Base-by-base conservation (phyloP, 2,797 vertebrate species). In the Gymnodraco acuticeps region DNA sequence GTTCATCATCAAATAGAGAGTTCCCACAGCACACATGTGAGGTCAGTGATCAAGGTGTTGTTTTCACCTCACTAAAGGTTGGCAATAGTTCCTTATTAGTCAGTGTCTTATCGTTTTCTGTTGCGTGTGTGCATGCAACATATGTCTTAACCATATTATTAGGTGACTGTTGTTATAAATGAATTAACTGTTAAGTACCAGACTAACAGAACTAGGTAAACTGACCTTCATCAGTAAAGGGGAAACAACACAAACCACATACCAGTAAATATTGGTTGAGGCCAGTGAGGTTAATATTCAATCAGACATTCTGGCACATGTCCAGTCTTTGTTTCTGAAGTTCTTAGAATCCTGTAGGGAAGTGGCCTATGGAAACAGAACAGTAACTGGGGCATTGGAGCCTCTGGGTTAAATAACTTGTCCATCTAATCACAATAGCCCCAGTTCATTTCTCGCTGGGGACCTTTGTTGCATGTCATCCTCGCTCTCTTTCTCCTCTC, bases 261-360 rank as follows among this genome's bases (percentile, higher is more conserved):
- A 48, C 65, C 50, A 43, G 81, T 64, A 84, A 87, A 85, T 64
- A 79, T 31, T 85, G 47, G 60, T 53, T 41, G 38, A 73, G 63
- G 43, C 60, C 58, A 56, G 43, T n/a, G 11, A 64, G 61, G 68
- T 82, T 86, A 87, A 81, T 81, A 33, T 83, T 83, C 58, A 81
- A 62, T 55, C 69, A 59, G 16, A 73, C 53, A 33, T 54, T 55
- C 5, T 75, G 67, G 67, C 45, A 56, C 11, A 41, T 27, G 20
- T 61, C 61, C 73, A 66, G 43, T 4, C 64, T 54, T 75, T 78
- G 64, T 68, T 81, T 52, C 7, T 2, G 19, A 8, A 41, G 3
- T 12, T 59, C 23, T 38, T 64, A 16, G 19, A 76, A 52, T 55
- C 43, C 54, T 61, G 53, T 59, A 65, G 45, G 50, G 54, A 64